A percentile compares a stretch with the other conserved stretches of the same genome.
Conservation (phyloP, 35 echinoderm and acorn worm genomes). For the Strongylocentrotus purpuratus region DNA sequence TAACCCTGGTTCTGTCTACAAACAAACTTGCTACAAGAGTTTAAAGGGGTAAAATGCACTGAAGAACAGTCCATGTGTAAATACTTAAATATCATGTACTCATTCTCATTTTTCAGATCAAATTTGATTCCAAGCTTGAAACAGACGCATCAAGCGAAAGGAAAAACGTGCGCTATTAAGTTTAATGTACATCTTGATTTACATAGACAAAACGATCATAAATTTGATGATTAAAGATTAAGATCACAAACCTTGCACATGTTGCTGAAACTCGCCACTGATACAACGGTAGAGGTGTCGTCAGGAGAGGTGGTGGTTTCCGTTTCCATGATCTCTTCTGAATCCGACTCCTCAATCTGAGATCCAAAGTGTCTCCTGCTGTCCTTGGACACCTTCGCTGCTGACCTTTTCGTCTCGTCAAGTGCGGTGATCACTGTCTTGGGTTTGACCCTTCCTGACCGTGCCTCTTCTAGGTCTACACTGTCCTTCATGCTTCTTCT, state of each 20-base stretch:
- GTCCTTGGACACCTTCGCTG: background rate
- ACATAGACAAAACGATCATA: background rate
- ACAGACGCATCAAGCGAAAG: background rate
- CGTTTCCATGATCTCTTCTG: background rate
- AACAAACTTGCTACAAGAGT: background rate
- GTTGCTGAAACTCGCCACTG: conserved; percentile 42
- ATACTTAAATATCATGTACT: too few relatives aligned
- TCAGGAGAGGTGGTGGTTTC: background rate
- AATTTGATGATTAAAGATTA: background rate
- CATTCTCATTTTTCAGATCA: background rate
- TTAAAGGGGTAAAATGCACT: background rate
- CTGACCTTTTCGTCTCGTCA: background rate
- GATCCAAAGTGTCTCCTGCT: conserved; percentile 24
- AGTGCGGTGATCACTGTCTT: background rate
- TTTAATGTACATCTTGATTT: background rate
- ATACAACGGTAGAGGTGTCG: conserved; percentile 1
- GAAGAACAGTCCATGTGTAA: background rate
- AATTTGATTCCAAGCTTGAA: background rate
- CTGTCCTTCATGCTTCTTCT: background rate
- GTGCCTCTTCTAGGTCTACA: background rate
- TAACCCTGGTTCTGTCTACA: too few relatives aligned
- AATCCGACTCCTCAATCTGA: conserved; percentile 31
- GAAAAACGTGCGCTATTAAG: background rate
- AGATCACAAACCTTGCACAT: conserved; percentile 19
- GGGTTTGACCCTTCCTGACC: too few relatives aligned